Evolutionary conservation across 2,113 vertebrate species (phyloP).

Genomic region (Planiliza haematocheilus): DNA sequence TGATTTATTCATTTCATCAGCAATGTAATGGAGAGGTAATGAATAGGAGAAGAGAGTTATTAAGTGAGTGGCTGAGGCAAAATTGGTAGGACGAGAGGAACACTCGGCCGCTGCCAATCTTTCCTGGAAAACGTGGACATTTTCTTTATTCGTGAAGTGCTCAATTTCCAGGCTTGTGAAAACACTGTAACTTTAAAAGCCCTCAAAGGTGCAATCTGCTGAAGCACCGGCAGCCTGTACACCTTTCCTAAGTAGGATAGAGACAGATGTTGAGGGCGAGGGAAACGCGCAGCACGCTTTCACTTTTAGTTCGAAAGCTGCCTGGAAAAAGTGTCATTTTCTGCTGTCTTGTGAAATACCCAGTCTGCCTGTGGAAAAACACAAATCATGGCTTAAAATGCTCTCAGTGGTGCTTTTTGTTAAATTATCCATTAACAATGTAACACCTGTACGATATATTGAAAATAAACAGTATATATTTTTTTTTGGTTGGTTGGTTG

Average conservation of each 20-base stretch:
- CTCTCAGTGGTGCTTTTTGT: constrained; percentile 25
- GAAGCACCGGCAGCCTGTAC: not conserved
- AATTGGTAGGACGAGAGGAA: constrained; percentile 24
- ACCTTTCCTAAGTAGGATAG: constrained; percentile 9
- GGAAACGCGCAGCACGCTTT: constrained; percentile 1
- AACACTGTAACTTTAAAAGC: constrained; percentile 20
- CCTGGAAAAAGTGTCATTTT: constrained; percentile 13
- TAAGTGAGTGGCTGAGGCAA: constrained; percentile 10
- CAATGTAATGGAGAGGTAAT: constrained; percentile 23
- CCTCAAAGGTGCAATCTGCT: constrained; percentile 16
- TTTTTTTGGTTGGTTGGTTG: constrained; percentile 1
- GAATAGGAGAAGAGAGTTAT: constrained; percentile 20
- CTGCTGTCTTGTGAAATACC: constrained; percentile 26
- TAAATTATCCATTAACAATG: constrained; percentile 20
- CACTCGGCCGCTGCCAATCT: constrained; percentile 13
- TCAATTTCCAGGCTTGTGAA: constrained; percentile 30
- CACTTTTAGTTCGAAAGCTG: not conserved
- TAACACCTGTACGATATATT: not conserved
- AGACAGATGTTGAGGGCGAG: not conserved
- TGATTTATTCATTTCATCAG: constrained; percentile 52
- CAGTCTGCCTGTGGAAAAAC: constrained; percentile 18
- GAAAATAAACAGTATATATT: not conserved
- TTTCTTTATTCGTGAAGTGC: constrained; percentile 39
- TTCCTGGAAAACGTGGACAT: constrained; percentile 28
- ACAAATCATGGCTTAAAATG: constrained; percentile 28